Base-by-base conservation (phyloP, 2,797 vertebrate genomes). In the Chaetodon trifasciatus region DNA sequence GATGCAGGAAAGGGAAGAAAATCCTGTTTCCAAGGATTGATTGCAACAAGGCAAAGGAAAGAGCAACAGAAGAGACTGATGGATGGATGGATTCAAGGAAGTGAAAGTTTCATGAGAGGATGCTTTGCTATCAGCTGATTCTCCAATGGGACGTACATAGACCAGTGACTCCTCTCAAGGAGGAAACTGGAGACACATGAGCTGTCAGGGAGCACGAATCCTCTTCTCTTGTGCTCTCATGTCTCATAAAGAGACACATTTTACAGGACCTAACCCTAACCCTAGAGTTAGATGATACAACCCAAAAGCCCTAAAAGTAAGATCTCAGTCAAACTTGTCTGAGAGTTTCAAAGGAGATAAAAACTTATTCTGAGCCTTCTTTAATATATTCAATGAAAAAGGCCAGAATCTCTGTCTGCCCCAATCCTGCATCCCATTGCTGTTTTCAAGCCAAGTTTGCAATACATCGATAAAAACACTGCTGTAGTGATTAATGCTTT, bases 401-500 rank as follows among this genome's bases (percentile, higher is more conserved):
- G 32, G 17, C 15, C 46, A 69, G 63, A 47, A 11, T 78, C 35
- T 52, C 46, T 28, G 58, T 52, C 47, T 9, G 50, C 23, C 23
- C 63, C 81, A 88, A 85, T 86, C 78, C 79, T 81, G 63, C 74
- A 76, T 76, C 55, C 24, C n/a, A 8, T 53, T 55, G 57, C 65
- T 74, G 74, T 78, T 76, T 79, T 70, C 24, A 63, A 73, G 47
- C 53, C 79, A 79, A 57, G 68, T 87, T 67, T 76, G 83, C 60
- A 70, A 70, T 66, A 37, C 52, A 85, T 90, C 40, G 1, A 90
- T 89, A 86, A 82, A 82, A 79, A 57, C 67, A 24, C 58, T 32
- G 60, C 42, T 50, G 39, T 40, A 32, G 75, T 82, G 79, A 90
- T 87, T 71, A 83, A 89, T 81, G 76, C 57, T 73, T 83, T 70